Base-by-base conservation (phyloP, 35 echinoderm and acorn worm genomes). In the Chiridota heheva region DNA sequence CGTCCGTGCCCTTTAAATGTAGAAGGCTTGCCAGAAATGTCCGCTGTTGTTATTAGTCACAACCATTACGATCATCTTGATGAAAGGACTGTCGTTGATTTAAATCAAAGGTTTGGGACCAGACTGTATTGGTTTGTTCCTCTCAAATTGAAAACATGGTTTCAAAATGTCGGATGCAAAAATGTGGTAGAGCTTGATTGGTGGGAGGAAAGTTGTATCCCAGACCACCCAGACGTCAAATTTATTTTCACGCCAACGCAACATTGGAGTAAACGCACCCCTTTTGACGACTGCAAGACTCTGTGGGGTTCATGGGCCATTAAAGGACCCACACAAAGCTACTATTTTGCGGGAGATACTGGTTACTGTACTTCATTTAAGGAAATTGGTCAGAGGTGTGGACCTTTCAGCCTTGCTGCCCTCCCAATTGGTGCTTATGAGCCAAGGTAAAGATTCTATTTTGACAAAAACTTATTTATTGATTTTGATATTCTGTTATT, bases 401-500 rank as follows among this genome's bases (percentile, higher is more conserved):
- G 95, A 27, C 95, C 95, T 15, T 91, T 98, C 72, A 84, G 84
- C 86, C 57, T 98, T 27, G 95, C 95, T 32, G 95, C 95, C 25
- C 88, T 98, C 59, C 95, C 95, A 10, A 91, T 98, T 29, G 95
- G 95, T 66, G 95, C 95, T 37, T 98, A 98, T 70, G 89, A 91
- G 84, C 95, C 95, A 88, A 87, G 90, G 95, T 98, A 81, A 81
- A 37, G 22, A 53, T 12, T 22, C 22, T 53, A 13, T 53, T 53
- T 53, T 53, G 12, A 13, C 22, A 12, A 53, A 22, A 13, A 22
- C 12, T 53, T 12, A 13, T 53, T 13, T 53, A 13, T 53, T 53
- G 12, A 13, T 12, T 53, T 53, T 53, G 10, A 53, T 53, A 22
- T 13, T 53, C 12, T 12, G 22, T 22, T 13, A 12, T 13, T 13